Base-by-base conservation (phyloP, 2,888 invertebrate genomes). In the Hemithea aestivaria region DNA sequence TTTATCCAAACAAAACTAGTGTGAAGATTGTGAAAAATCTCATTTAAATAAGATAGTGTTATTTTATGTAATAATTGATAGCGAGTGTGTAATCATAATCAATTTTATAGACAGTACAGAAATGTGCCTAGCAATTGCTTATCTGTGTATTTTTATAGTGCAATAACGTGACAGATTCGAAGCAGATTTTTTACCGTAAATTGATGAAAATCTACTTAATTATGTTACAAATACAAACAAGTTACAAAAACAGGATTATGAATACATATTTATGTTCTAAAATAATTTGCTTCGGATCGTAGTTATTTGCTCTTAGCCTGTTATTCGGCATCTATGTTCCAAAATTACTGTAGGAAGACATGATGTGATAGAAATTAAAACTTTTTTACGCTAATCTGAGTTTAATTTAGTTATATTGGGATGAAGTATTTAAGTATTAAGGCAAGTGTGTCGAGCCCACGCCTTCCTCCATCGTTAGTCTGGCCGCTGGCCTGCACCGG, bases 41-140 rank as follows among this genome's bases (percentile, higher is more conserved):
- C 47, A 44, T 42, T 51, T 35, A 56, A 55, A 57, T 71, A 70
- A 66, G 61, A 54, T 76, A 77, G 66, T 62, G 63, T 65, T 66
- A 69, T 62, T 48, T 61, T 68, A 59, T 67, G 58, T 75, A 70
- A 66, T 75, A 70, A 66, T 58, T 67, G 55, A 70, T 70, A 73
- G 73, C n/a, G 68, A 70, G 78, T 73, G 74, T 84, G 77, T 84
- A 79, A 71, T 73, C 71, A 66, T 76, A 63, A 69, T 67, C 64
- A 63, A 63, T 53, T 59, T 69, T 65, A 72, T 80, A 81, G 73
- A 79, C 59, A 81, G 80, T 83, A 73, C 85, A 85, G 82, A 78
- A 71, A 73, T 78, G 85, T 85, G 85, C 84, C 84, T 85, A 85
- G 84, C 82, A 74, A 67, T 60, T 81, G 84, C 83, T 85, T 83